These are phyloP conservation scores for Mythimna loreyi DNA, from an alignment of 2,888 invertebrate genomes.

Conservation along the genomic window DNA sequence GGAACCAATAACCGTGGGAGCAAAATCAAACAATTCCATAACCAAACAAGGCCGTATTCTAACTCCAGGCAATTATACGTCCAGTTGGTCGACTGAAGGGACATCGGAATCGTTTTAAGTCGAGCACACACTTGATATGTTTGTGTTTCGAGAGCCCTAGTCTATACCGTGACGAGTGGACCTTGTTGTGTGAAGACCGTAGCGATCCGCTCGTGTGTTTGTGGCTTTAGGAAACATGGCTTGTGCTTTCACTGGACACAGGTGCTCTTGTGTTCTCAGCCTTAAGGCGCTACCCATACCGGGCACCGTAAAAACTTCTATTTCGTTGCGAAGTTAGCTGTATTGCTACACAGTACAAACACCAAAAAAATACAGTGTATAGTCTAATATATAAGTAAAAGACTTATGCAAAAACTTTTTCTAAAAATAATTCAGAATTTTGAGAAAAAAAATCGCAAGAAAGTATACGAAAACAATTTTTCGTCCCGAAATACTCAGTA, in stretches of 20 bases:
- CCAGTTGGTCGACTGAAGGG: constrained; percentile 56
- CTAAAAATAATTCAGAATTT: too few species aligned
- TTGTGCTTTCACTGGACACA: neutral
- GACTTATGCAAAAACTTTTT: too few species aligned
- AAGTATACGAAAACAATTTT: too few species aligned
- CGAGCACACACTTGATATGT: constrained; percentile 72
- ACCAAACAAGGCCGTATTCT: constrained; percentile 38
- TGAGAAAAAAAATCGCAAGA: too few species aligned
- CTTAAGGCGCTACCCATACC: too few species aligned
- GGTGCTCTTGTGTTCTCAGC: constrained; percentile 37
- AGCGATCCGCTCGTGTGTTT: constrained; percentile 42
- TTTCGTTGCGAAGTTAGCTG: too few species aligned
- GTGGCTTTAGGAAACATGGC: constrained; percentile 28
- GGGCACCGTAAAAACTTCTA: too few species aligned
- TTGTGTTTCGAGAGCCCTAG: constrained; percentile 67
- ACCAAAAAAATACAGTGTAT: too few species aligned
- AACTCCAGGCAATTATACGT: constrained; percentile 46
- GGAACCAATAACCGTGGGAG: constrained; percentile 28
- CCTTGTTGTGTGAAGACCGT: constrained; percentile 56
- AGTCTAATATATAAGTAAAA: too few species aligned
- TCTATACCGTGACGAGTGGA: constrained; percentile 69
- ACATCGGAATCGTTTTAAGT: constrained; percentile 88
- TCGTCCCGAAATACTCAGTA: too few species aligned
- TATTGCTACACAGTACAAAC: too few species aligned
- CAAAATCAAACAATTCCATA: constrained; percentile 25